Evolutionary conservation across 2,888 invertebrate species (phyloP).

Genomic region (Brachycybe producta): DNA sequence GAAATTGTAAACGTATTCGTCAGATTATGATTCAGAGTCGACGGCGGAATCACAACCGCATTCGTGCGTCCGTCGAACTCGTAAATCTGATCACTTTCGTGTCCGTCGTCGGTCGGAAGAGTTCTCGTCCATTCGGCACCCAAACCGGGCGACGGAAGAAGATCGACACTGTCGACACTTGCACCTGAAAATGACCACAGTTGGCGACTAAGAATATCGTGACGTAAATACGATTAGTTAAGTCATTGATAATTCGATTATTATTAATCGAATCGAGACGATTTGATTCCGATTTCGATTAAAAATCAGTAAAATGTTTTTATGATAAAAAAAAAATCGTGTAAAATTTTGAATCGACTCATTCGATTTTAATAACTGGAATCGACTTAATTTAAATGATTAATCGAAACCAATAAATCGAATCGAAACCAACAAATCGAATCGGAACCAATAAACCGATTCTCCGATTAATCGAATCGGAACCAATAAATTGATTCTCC

Average conservation of each 20-base stretch:
- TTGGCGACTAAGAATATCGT: too few species aligned
- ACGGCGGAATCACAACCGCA: conserved; percentile 68
- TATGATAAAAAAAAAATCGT: neutral
- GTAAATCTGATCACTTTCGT: conserved; percentile 63
- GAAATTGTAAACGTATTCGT: conserved; percentile 75
- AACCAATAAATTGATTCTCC: too few species aligned
- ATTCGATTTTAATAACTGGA: too few species aligned
- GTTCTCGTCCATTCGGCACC: conserved; percentile 66
- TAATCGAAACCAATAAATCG: too few species aligned
- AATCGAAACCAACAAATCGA: too few species aligned
- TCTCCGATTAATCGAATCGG: too few species aligned
- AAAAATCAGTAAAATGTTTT: neutral
- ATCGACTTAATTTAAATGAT: too few species aligned
- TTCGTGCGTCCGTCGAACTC: conserved; percentile 86
- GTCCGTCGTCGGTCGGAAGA: conserved; percentile 66
- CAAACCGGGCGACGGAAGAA: conserved; percentile 67
- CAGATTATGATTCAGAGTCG: conserved; percentile 59
- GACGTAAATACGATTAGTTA: too few species aligned
- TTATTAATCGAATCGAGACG: too few species aligned
- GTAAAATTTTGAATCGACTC: neutral
- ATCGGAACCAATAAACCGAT: too few species aligned
- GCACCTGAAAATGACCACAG: conserved; percentile 44
- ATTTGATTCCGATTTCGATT: too few species aligned
- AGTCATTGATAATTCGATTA: too few species aligned
- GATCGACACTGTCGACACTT: conserved; percentile 65